phyloP scores from a whole-genome alignment of 2,797 vertebrate genomes.

The Kryptopterus vitreolus region DNA sequence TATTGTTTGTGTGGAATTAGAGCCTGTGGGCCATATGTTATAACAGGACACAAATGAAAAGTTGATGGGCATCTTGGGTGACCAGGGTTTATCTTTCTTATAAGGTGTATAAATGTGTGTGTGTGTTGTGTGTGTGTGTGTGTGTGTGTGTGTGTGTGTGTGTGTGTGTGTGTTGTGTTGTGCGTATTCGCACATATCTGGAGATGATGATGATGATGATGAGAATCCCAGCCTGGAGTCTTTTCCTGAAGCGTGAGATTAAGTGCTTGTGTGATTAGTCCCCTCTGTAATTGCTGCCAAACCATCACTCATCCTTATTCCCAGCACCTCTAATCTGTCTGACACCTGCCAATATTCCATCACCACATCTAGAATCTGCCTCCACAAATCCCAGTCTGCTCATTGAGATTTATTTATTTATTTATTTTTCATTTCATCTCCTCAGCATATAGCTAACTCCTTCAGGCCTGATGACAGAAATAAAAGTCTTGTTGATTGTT shows the following conservation, averaged over 20 bases:
- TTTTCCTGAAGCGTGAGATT: constrained; percentile 46
- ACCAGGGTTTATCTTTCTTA: constrained; percentile 64
- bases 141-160: constrained; percentile 31
- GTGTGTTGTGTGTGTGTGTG: constrained; percentile 27
- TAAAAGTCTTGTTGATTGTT: constrained; percentile 53
- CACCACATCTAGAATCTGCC: constrained; percentile 27
- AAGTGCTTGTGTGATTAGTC: constrained; percentile 47
- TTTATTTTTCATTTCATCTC: constrained; percentile 46
- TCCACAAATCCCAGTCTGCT: constrained; percentile 36
- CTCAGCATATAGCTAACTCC: constrained; percentile 41
- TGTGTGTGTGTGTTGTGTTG: constrained; percentile 11
- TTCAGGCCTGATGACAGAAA: constrained; percentile 47
- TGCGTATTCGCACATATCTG: constrained; percentile 12
- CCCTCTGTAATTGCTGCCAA: constrained; percentile 48
- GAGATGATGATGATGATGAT: constrained; percentile 35
- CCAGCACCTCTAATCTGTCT: constrained; percentile 29
- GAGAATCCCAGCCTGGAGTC: constrained; percentile 30
- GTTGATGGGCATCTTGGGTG: constrained; percentile 60
- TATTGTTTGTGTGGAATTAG: constrained; percentile 71
- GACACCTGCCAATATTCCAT: constrained; percentile 40
- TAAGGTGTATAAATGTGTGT: constrained; percentile 48
- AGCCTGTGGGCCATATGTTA: constrained; percentile 58
- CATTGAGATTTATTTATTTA: constrained; percentile 42
- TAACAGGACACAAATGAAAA: constrained; percentile 52
- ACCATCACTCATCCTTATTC: constrained; percentile 37